Base-by-base conservation (phyloP, 2,797 vertebrate species). In the Micrastur ruficollis region DNA sequence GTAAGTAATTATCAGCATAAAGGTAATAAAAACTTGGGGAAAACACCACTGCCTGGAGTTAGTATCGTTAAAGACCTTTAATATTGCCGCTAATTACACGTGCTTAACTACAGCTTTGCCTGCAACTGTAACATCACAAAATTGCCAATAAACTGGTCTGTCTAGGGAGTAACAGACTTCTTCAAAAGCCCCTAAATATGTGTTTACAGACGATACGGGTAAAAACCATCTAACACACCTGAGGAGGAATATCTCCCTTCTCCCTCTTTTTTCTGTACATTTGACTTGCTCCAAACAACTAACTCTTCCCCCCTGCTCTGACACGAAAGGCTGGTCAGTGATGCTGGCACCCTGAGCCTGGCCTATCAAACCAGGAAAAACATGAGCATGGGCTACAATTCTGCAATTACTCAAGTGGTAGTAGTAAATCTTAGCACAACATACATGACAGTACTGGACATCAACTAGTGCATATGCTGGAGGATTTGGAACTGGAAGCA, bases 11-110 rank as follows among this genome's bases (percentile, higher is more conserved):
- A 95, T 82, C 83, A 81, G 67, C 21, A 61, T 15, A 83, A 90
- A 89, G 27, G 61, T 87, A 95, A 87, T 67, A 74, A 94, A 95
- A 95, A 90, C 14, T 21, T 5, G 3, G 50, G 32, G 73, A 81
- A 96, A 93, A 95, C 72, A 93, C 46, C 47, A 56, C 29, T 84
- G 88, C 94, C 88, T 82, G n/a, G 40, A 93, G 68, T 85, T 68
- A 90, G 38, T 40, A 65, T 74, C 1, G 0, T 85, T 94, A 81
- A 92, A 94, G 25, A 78, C 65, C 65, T 85, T 87, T 95, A 93
- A 94, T 92, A 94, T 40, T 75, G 75, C 34, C 2, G 3, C 67
- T 92, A 95, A 95, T 96, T 96, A 90, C 47, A 76, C 31, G 46
- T 3, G 1, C 27, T 86, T 89, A 95, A 81, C 76, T 76, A 72